A percentile compares a stretch with the other conserved stretches of the same genome.
Evolutionary conservation across 2,113 vertebrate species (phyloP).

Genomic region (Passer domesticus): DNA sequence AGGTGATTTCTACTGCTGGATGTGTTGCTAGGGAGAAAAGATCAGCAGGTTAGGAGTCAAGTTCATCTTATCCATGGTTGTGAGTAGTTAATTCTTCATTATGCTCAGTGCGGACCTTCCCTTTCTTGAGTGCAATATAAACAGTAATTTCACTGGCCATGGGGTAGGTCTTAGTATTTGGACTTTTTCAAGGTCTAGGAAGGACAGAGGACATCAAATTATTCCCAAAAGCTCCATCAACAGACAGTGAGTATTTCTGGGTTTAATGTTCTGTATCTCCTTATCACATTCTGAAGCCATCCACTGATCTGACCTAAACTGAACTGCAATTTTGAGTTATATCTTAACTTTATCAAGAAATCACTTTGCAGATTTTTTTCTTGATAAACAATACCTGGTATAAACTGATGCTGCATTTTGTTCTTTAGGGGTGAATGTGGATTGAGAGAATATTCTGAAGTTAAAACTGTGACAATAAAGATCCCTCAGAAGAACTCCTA

Average conservation of each 20-base stretch:
- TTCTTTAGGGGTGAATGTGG: constrained; percentile 89
- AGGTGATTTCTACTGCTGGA: background rate
- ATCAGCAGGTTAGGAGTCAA: background rate
- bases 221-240: background rate
- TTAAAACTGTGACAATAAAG: constrained; percentile 98
- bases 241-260: background rate
- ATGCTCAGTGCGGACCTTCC: background rate
- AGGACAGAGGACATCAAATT: background rate
- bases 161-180: background rate
- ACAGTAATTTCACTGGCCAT: background rate
- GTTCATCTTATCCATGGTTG: background rate
- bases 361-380: background rate
- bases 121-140: background rate
- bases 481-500: constrained; percentile 95
- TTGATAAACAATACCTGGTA: background rate
- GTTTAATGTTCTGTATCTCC: background rate
- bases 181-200: background rate
- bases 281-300: background rate
- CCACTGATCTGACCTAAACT: background rate
- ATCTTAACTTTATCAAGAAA: background rate
- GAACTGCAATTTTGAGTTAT: background rate
- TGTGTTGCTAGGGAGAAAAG: background rate
- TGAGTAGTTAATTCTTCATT: background rate
- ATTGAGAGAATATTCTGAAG: constrained; percentile 93
- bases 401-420: background rate